These are phyloP conservation scores for Rhagonycha lutea DNA, from an alignment of 2,888 invertebrate genomes.

Conservation along the genomic window DNA sequence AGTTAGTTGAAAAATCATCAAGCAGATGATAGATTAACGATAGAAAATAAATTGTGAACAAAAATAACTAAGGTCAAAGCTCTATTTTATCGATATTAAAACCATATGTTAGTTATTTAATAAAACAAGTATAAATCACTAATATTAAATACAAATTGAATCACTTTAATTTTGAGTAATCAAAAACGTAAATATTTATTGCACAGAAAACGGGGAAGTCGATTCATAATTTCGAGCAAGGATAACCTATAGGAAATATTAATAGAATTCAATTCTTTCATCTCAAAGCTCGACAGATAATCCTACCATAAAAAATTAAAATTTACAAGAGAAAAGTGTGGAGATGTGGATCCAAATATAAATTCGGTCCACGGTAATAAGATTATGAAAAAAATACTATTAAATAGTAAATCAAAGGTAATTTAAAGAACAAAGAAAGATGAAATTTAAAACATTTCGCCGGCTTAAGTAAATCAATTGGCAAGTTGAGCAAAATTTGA, in stretches of 20 bases:
- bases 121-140: slow-evolving; percentile 3
- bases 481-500: neutral
- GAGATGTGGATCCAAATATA: neutral
- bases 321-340: neutral
- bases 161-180: neutral
- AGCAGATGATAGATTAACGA: slow-evolving; percentile 25
- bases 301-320: neutral
- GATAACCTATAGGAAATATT: neutral
- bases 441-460: neutral
- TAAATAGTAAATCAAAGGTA: neutral
- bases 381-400: neutral
- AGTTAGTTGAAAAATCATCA: slow-evolving; percentile 4
- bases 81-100: slow-evolving; percentile 19
- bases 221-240: neutral
- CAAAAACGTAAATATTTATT: neutral
- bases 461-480: neutral
- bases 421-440: neutral
- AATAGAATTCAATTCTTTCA: neutral
- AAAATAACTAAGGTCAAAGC: slow-evolving; percentile 27
- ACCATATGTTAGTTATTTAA: slow-evolving; percentile 18
- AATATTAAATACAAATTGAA: neutral
- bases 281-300: neutral
- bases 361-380: neutral
- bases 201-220: neutral
- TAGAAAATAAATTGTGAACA: slow-evolving; percentile 19